Evolutionary conservation across 2,113 vertebrate species (phyloP).

Genomic region (Pteropus alecto): DNA sequence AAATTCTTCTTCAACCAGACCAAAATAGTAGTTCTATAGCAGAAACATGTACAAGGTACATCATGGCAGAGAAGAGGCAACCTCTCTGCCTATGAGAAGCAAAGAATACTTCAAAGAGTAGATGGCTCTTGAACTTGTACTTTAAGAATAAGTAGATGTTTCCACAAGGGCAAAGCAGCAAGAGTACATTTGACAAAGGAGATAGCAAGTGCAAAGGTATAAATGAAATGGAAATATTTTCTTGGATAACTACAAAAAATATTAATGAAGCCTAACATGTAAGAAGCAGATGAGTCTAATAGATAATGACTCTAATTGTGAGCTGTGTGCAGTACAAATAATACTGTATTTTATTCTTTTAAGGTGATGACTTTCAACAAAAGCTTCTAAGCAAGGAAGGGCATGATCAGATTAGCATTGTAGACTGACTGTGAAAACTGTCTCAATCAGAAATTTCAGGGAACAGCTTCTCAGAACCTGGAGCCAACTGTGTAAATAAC

Average conservation of each 20-base stretch:
- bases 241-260: background rate
- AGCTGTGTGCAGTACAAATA: background rate
- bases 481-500: background rate
- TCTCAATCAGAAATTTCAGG: background rate
- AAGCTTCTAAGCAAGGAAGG: background rate
- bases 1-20: background rate
- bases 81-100: background rate
- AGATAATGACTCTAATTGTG: background rate
- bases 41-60: background rate
- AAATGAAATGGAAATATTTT: background rate
- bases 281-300: background rate
- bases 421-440: background rate
- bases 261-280: background rate
- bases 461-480: background rate
- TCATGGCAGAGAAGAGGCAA: background rate
- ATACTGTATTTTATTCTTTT: background rate
- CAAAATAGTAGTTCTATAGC: background rate
- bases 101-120: background rate
- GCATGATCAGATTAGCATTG: background rate
- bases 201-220: background rate
- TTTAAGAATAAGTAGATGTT: background rate
- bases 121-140: background rate
- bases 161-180: background rate
- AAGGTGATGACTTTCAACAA: background rate
- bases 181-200: background rate